Evolutionary conservation across 2,797 vertebrate species (phyloP).

Genomic region (Tenualosa thibaudeaui): DNA sequence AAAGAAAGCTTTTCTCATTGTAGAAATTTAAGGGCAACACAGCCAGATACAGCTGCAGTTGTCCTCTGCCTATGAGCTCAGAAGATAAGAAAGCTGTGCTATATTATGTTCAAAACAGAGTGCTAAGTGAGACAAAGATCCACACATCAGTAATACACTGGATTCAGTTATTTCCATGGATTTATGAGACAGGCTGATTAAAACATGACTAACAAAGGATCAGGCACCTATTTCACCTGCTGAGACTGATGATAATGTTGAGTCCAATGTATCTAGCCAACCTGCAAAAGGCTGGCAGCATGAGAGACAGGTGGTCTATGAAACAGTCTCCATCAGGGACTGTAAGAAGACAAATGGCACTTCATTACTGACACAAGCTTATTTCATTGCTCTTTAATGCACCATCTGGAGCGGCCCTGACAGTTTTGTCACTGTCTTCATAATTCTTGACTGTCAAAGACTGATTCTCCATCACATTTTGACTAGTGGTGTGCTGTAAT

Average conservation of each 20-base stretch:
- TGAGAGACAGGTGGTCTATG: constrained; percentile 9
- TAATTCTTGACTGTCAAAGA: neutral
- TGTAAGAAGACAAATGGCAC: neutral
- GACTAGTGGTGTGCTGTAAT: neutral
- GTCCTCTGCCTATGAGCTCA: too few species aligned
- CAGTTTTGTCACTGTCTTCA: neutral
- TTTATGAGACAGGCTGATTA: neutral
- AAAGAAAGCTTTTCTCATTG: too few species aligned
- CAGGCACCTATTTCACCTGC: neutral
- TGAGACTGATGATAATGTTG: neutral
- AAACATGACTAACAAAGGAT: neutral
- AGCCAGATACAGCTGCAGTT: too few species aligned
- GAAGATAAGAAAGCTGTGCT: too few species aligned
- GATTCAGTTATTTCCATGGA: neutral
- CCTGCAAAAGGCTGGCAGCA: neutral
- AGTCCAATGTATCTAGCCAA: neutral
- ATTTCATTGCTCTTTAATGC: neutral
- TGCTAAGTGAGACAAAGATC: too few species aligned
- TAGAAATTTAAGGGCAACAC: too few species aligned
- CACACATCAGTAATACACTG: neutral
- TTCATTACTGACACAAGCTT: constrained; percentile 9
- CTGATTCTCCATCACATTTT: neutral
- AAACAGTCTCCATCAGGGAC: neutral
- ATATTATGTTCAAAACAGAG: too few species aligned
- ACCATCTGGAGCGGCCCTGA: neutral